These are phyloP conservation scores for Erpornis zantholeuca DNA, from an alignment of 2,113 vertebrate genomes.

Conservation along the genomic window DNA sequence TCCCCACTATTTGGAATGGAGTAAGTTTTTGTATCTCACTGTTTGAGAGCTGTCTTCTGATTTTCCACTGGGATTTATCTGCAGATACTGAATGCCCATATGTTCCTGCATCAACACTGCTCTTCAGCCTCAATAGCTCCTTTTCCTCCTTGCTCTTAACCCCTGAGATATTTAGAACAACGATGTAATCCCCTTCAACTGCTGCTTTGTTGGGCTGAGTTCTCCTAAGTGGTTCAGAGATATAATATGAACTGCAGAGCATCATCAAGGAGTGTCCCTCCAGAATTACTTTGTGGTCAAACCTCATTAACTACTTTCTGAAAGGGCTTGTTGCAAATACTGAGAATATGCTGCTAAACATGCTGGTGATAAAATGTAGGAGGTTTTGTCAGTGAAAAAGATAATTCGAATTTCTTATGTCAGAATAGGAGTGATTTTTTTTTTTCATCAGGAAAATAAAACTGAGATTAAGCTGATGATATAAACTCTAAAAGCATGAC, in stretches of 20 bases:
- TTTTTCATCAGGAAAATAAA: neutral
- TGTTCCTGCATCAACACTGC: neutral
- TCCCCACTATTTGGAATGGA: neutral
- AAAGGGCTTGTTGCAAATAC: neutral
- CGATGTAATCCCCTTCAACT: neutral
- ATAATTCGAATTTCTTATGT: neutral
- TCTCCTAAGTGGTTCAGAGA: neutral
- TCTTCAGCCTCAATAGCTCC: neutral
- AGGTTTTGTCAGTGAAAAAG: neutral
- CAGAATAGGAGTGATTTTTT: neutral
- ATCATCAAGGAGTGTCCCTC: neutral
- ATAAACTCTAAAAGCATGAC: neutral
- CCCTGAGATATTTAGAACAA: neutral
- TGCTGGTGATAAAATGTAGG: neutral
- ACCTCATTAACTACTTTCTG: neutral
- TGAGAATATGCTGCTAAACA: neutral
- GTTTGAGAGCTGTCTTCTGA: neutral
- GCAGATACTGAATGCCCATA: neutral
- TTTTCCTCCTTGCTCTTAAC: conserved; percentile 5
- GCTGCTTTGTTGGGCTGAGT: neutral
- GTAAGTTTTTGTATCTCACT: neutral
- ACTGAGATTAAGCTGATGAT: neutral
- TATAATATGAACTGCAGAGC: neutral
- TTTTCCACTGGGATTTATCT: conserved; percentile 9
- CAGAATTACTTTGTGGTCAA: neutral